Conservation (phyloP, 1,140 invertebrate species). For the Pseudachorutes palmiensis region DNA sequence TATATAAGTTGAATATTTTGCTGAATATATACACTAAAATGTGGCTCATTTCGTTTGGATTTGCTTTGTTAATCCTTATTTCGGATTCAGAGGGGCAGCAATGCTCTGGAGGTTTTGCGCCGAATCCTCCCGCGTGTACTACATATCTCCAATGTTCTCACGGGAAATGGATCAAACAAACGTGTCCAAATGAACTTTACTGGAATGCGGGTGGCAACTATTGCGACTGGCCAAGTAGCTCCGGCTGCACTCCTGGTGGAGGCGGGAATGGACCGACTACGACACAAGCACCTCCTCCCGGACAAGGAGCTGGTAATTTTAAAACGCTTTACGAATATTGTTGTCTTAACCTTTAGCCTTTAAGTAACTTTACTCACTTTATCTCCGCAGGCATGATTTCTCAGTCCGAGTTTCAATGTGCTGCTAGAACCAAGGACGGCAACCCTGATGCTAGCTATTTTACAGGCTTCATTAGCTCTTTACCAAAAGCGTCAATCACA, state of each 20-base stretch:
- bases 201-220: not conserved
- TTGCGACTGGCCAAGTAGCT: not conserved
- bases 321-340: not conserved
- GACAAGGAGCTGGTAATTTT: not conserved
- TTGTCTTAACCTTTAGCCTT: not conserved
- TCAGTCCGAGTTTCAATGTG: slow-evolving; percentile 14
- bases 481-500: slow-evolving; percentile 4
- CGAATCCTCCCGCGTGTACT: not conserved
- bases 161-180: not conserved
- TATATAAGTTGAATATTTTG: too few relatives aligned
- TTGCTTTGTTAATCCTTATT: too few relatives aligned
- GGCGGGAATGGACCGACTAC: not conserved
- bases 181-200: not conserved
- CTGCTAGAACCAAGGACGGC: slow-evolving; percentile 5
- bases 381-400: slow-evolving; percentile 1
- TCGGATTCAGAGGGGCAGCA: too few relatives aligned
- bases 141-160: not conserved
- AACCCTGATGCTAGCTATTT: not conserved
- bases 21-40: too few relatives aligned
- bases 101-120: too few relatives aligned
- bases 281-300: not conserved
- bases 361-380: not conserved
- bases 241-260: not conserved
- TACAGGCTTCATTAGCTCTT: not conserved
- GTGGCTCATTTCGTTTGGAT: too few relatives aligned